Evolutionary conservation across 2,888 invertebrate species (phyloP), one percentile per base, ranked within the genome.

Genomic region (Andrena fulva): DNA sequence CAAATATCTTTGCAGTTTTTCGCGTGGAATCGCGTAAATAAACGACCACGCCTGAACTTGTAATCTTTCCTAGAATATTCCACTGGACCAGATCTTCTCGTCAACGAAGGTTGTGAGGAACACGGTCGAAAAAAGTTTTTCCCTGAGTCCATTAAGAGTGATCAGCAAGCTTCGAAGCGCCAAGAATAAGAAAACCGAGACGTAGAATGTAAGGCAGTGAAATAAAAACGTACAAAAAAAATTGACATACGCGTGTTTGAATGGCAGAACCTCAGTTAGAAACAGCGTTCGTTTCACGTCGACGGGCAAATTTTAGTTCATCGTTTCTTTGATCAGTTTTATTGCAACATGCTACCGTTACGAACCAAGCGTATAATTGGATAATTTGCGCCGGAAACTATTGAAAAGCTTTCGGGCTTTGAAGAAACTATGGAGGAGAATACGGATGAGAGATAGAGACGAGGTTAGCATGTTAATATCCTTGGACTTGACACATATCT

Each of bases 381-480:
- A 84, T 85, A 84, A 87, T 69, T 75, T 79, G 42, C 69, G 64
- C 60, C 66, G 31, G n/a, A 85, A 71, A 16, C 6, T 77, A 52
- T 31, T 69, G 54, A 76, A 70, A 84, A 77, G 82, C 31, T 60
- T 64, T 29, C 80, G 69, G 27, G 42, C 42, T 72, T 63, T 82
- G 33, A 72, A 3, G 20, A 80, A 64, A 52, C 33, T 31, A 76
- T 83, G 84, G 84, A 52, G n/a, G 24, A 54, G 33, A 31, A 29
- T 67, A n/a, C 50, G 50, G 29, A 0, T 16, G 35, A 7, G 1
- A 8, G 10, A 7, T 0, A 56, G 2, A 8, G 10, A 79, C 20
- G 29, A 87, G 88, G 86, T 87, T 87, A 72, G 73, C 33, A 54
- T 10, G 24, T 24, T 0, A 20, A 63, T 10, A 31, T 64, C 69